Evolutionary conservation across 1,140 invertebrate genomes (phyloP).

Genomic region (Limonius californicus): DNA sequence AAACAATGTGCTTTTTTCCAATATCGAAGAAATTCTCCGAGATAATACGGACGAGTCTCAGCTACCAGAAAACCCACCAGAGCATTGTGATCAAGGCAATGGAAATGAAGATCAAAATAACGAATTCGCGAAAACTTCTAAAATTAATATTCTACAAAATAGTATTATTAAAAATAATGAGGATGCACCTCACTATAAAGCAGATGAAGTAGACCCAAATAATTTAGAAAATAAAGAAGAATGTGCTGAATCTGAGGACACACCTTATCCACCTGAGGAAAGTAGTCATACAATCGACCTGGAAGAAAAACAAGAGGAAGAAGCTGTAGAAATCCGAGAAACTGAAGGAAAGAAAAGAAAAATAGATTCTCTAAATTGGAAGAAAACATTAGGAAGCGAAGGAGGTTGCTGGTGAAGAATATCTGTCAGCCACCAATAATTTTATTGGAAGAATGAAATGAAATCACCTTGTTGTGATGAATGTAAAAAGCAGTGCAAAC

Average conservation of each 20-base stretch:
- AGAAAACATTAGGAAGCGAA: slow-evolving; percentile 21
- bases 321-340: slow-evolving; percentile 20
- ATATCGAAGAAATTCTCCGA: slow-evolving; percentile 3
- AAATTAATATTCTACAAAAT: slow-evolving; percentile 19
- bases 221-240: slow-evolving; percentile 17
- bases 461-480: not conserved
- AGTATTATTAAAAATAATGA: slow-evolving; percentile 19
- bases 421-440: not conserved
- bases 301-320: slow-evolving; percentile 16
- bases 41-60: slow-evolving; percentile 17
- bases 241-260: slow-evolving; percentile 11
- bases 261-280: slow-evolving; percentile 16
- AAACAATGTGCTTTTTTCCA: no score
- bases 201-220: slow-evolving; percentile 15
- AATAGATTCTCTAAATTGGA: slow-evolving; percentile 18
- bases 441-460: not conserved
- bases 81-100: slow-evolving; percentile 15
- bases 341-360: slow-evolving; percentile 20
- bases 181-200: slow-evolving; percentile 16
- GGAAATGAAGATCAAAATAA: slow-evolving; percentile 18
- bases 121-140: slow-evolving; percentile 17
- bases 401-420: no score
- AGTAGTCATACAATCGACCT: slow-evolving; percentile 17
- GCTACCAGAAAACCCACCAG: slow-evolving; percentile 19
- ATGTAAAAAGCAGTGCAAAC: slow-evolving; percentile 8